Evolutionary conservation across 2,888 invertebrate genomes (phyloP), one percentile per base, ranked within the genome.

Genomic region (Tenthredo mesomela): DNA sequence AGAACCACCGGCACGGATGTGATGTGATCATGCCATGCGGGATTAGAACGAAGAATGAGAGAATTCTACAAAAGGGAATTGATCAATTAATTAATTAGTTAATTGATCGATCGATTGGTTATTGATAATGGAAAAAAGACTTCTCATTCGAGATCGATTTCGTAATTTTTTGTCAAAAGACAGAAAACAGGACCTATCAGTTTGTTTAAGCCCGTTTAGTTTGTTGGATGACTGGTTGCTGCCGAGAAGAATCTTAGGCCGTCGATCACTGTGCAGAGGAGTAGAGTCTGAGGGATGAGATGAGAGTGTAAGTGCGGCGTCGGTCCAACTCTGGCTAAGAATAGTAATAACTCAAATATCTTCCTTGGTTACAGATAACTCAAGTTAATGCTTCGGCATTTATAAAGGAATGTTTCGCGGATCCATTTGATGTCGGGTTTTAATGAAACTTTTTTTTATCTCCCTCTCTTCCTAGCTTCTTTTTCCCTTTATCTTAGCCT

Each of bases 321-420:
- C 50, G 75, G 75, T 50, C n/a, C 78, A 21, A 61, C 33, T 78
- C 25, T n/a, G 18, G 37, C n/a, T 33, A 21, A 50, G 50, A 61
- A 58, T 37, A 40, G 78, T 15, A 21, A 78, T 78, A 58, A 78
- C 78, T 78, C 78, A 78, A 78, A 78, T 78, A 33, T 77, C 78
- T 58, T 58, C 12, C 58, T 37, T 50, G 50, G 47, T 54, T 54
- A 18, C 25, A 50, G 47, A 78, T 78, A 58, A 78, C 78, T 78
- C 78, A 78, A 78, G 78, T 78, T 78, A 78, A 78, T 78, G 78
- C 33, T 78, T 78, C 37, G 58, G 58, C 40, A 78, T 78, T 78
- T 61, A 58, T 58, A 78, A 78, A 78, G 37, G 29, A 58, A 78
- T 78, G 78, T 78, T 73, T 73, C 43, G 43, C 67, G 37, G 40